A percentile compares a stretch with the other conserved stretches of the same genome.
Evolutionary conservation across 2,888 invertebrate genomes (phyloP).

Genomic region (Masnerella sp.): DNA sequence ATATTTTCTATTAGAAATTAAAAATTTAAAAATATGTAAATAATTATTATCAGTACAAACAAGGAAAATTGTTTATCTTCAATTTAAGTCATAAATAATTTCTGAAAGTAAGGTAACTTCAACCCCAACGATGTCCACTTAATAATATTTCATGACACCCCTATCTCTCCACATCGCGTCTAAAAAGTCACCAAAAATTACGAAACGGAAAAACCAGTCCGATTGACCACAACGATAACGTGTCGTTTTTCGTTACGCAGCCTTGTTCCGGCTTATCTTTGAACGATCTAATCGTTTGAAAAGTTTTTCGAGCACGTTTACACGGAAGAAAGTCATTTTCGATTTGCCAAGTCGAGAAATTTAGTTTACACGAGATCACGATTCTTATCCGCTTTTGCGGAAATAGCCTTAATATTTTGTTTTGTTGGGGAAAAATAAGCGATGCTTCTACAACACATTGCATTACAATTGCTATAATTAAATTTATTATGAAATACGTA

Average conservation of each 20-base stretch:
- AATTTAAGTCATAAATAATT: too few species aligned
- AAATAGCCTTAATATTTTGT: slow-evolving; percentile 36
- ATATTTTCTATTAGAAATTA: too few species aligned
- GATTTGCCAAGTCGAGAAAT: slow-evolving; percentile 41
- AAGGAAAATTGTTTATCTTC: too few species aligned
- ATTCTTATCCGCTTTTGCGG: slow-evolving; percentile 18
- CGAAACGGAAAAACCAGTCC: slow-evolving; percentile 37
- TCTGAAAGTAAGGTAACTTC: too few species aligned
- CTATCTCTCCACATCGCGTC: slow-evolving; percentile 22
- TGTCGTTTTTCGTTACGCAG: slow-evolving; percentile 39
- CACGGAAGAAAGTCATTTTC: slow-evolving; percentile 52
- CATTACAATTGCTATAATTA: too few species aligned
- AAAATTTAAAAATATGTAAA: too few species aligned
- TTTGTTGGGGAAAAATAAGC: too few species aligned
- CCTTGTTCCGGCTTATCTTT: slow-evolving; percentile 29
- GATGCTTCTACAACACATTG: too few species aligned
- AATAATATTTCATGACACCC: slow-evolving; percentile 31
- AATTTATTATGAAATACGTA: too few species aligned
- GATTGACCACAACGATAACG: slow-evolving; percentile 32
- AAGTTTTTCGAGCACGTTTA: slow-evolving; percentile 36
- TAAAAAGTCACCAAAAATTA: slow-evolving; percentile 21
- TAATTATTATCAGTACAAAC: too few species aligned
- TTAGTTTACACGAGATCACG: slow-evolving; percentile 23
- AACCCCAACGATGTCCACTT: slow-evolving; percentile 59
- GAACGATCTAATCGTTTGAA: slow-evolving; percentile 37